Conservation (phyloP, 2,113 vertebrate genomes). For the Cathartes aura region DNA sequence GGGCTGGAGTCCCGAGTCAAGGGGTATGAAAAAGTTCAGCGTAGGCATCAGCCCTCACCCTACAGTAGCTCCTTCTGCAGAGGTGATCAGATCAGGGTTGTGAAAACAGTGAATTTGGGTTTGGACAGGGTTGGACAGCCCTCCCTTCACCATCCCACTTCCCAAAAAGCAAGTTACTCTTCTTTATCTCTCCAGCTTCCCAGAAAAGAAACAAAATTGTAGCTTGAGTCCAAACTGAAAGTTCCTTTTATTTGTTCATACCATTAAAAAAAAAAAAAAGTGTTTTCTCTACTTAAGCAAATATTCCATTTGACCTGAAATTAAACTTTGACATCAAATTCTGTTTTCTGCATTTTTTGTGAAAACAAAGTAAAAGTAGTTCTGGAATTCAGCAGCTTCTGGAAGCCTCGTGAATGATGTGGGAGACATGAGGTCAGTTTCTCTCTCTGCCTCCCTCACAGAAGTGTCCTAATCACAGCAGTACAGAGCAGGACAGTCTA, state of each 20-base stretch:
- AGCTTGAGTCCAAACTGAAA: background rate
- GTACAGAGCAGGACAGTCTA: background rate
- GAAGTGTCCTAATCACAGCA: background rate
- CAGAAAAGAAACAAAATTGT: background rate
- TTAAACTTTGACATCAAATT: background rate
- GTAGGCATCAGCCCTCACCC: background rate
- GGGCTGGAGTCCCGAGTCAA: background rate
- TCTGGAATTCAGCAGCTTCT: background rate
- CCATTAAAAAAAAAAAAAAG: background rate
- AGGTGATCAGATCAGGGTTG: background rate
- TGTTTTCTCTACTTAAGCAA: background rate
- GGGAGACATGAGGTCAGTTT: background rate
- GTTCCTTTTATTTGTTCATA: background rate
- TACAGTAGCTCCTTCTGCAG: background rate
- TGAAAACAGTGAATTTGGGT: background rate
- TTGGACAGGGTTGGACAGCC: background rate
- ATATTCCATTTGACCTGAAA: background rate
- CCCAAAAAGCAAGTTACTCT: background rate
- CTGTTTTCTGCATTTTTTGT: background rate
- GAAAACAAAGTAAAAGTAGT: background rate
- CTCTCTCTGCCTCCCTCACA: background rate
- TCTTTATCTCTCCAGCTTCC: background rate
- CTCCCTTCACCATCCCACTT: background rate
- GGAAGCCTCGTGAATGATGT: background rate
- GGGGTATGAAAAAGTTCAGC: background rate